Base-by-base conservation (phyloP, 2,797 vertebrate genomes). In the Lepidocolaptes lacrymiger region DNA sequence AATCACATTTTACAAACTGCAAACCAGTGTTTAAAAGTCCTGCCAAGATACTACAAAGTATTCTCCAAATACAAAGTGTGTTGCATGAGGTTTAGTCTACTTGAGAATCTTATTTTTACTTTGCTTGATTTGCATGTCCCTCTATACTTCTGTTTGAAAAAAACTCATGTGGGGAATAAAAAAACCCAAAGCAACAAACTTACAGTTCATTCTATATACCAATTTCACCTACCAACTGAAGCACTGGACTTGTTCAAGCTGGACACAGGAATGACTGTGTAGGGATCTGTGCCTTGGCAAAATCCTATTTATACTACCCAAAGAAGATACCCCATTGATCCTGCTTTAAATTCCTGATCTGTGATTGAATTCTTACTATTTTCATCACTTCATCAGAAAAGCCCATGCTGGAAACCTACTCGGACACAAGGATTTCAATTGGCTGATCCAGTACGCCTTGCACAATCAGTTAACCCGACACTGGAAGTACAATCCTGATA, bases 111-210 rank as follows among this genome's bases (percentile, higher is more conserved):
- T 68, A 61, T 26, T 67, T 21, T 43, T 56, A 9, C 7, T 82
- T 14, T 24, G 24, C 7, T 46, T 49, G 27, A 87, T 15, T 8
- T 3, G 3, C 12, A 12, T 3, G 2, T 39, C 24, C 8, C 20
- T 54, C 32, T 34, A 3, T 1, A 74, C 10, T 62, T 62, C 22
- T 46, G 8, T 49, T 37, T 8, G 12, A 43, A 69, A 66, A 80
- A n/a, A 27, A 30, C 26, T 62, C 61, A 51, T 9, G 14, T n/a
- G 30, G 3, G 4, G 0, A 1, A 7, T 10, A 6, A 4, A 41
- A 28, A 1, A 39, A 44, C 80, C 15, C 4, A 26, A 77, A n/a
- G 44, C 7, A 24, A 23, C 10, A 59, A 82, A 12, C 3, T 5
- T 21, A 28, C 5, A 20, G 8, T n/a, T 90, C 43, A 28, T 49